Evolutionary conservation across 2,113 vertebrate species (phyloP).

Genomic region (Otis tarda): DNA sequence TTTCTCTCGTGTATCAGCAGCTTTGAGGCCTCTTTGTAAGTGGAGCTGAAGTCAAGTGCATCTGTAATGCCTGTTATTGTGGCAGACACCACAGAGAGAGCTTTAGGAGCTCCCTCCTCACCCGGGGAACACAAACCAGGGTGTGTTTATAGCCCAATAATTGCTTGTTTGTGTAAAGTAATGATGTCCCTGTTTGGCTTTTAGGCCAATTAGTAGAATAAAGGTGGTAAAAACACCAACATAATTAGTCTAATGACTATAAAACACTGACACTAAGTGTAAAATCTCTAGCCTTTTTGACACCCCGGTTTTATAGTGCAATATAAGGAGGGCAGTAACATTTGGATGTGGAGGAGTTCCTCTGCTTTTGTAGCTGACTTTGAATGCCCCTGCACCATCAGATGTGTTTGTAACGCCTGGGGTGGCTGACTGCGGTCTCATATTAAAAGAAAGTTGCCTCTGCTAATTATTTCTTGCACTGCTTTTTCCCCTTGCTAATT

Average conservation of each 20-base stretch:
- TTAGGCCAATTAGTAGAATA: constrained; percentile 73
- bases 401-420: neutral
- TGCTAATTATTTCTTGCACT: constrained; percentile 17
- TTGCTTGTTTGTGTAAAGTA: constrained; percentile 72
- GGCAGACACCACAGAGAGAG: constrained; percentile 53
- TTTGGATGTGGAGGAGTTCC: neutral
- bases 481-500: neutral
- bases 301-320: constrained; percentile 78
- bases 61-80: constrained; percentile 54
- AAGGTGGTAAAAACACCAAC: constrained; percentile 72
- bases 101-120: constrained; percentile 49
- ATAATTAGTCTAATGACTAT: constrained; percentile 71
- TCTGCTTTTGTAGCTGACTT: constrained; percentile 41
- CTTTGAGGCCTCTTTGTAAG: constrained; percentile 64
- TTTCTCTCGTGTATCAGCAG: constrained; percentile 39
- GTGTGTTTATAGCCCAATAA: constrained; percentile 74
- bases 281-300: constrained; percentile 75
- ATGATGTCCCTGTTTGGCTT: constrained; percentile 70
- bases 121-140: constrained; percentile 55
- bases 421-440: neutral
- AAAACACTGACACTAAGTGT: constrained; percentile 69
- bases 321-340: constrained; percentile 68
- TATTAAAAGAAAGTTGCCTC: neutral
- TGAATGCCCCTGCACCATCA: neutral
- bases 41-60: constrained; percentile 67